Evolutionary conservation across 2,888 invertebrate species (phyloP), one percentile per base, ranked within the genome.

Genomic region (Conus canariensis): DNA sequence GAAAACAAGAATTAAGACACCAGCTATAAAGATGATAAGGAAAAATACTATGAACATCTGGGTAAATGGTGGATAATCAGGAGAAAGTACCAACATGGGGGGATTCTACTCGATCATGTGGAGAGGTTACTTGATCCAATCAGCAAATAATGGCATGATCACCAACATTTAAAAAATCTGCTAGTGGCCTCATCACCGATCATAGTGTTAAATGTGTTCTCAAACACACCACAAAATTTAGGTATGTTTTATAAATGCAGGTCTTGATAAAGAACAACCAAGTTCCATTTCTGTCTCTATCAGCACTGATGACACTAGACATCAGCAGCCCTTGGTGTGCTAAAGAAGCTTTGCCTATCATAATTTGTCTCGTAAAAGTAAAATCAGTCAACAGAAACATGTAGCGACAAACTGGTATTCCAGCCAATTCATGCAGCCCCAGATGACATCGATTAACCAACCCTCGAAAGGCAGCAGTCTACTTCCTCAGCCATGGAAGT

Each of bases 401-500:
- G 19, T 83, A 22, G 3, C 7, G 25, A 83, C 22, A 19, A 83
- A 83, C 82, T 10, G 77, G 5, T 22, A 80, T 14, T 25, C 16
- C 77, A 30, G 12, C 16, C 16, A 83, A 19, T 22, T 12, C 7
- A 19, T 22, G n/a, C 12, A n/a, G 8, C 22, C 30, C 25, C 82
- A 19, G 82, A 83, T 25, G 25, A 9, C 19, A 19, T 83, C 16
- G 22, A 83, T 19, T 7, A 58, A 14, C 10, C 16, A 14, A 64
- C 16, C 16, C 16, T 64, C 16, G 4, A 10, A 64, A 64, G 64
- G 12, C 64, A 16, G 64, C 86, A 60, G n/a, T 25, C 30, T 89
- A 89, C 85, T 92, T 92, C 19, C 90, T 88, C 90, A 95, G 91
- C 96, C 96, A 96, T 77, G 96, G 96, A 87, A 94, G 92, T 87